Percentiles rank a stretch among this genome's conserved stretches.
Conservation (phyloP, 2,888 invertebrate genomes). For the Melolontha melolontha region DNA sequence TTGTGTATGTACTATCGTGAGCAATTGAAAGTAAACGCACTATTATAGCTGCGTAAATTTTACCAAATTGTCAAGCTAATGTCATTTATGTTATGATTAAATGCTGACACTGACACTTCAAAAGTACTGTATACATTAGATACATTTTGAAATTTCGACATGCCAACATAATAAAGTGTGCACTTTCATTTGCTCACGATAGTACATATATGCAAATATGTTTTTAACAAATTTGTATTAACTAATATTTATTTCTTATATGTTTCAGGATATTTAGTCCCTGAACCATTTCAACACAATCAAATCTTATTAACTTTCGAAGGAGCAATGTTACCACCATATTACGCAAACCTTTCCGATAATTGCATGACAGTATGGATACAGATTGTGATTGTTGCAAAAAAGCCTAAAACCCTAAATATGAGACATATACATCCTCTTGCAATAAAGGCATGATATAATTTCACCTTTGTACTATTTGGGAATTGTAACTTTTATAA, state of each 20-base stretch:
- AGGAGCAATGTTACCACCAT: constrained; percentile 71
- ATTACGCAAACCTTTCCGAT: constrained; percentile 67
- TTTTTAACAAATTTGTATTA: no score
- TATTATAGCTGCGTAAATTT: no score
- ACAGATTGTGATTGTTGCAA: constrained; percentile 60
- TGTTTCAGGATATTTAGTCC: constrained; percentile 53
- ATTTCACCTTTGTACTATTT: not conserved
- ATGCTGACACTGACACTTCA: no score
- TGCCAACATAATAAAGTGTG: no score
- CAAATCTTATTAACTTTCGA: constrained; percentile 70
- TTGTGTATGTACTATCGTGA: no score
- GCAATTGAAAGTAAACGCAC: no score
- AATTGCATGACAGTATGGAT: constrained; percentile 68
- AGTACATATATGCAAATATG: no score
- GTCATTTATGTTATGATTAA: no score
- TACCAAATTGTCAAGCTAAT: no score
- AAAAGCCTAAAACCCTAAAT: constrained; percentile 51
- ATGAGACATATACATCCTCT: constrained; percentile 45
- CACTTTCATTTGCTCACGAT: no score
- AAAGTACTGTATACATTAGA: no score
- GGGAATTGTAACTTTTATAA: not conserved
- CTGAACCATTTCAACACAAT: constrained; percentile 58
- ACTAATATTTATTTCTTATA: constrained; percentile 26
- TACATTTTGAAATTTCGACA: no score
- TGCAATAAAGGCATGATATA: not conserved